Conservation (phyloP, 2,888 invertebrate genomes). For the Rhingia rostrata region DNA sequence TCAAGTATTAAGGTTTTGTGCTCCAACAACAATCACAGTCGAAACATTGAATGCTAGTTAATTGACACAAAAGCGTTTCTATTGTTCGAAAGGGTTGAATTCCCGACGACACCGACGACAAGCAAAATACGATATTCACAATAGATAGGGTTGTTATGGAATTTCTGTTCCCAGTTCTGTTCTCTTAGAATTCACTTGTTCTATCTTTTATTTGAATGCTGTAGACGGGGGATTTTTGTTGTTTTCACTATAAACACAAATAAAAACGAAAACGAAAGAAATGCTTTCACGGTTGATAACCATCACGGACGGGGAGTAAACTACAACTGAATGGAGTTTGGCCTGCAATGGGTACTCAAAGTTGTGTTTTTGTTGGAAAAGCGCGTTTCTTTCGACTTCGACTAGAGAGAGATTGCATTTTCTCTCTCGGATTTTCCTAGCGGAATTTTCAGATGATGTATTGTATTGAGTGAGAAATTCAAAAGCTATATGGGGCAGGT, state of each 20-base stretch:
- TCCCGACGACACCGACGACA: slow-evolving; percentile 38
- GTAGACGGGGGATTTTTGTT: slow-evolving; percentile 31
- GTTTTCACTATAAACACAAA: slow-evolving; percentile 56
- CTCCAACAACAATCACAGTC: slow-evolving; percentile 45
- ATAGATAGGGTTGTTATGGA: slow-evolving; percentile 53
- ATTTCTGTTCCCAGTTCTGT: slow-evolving; percentile 26
- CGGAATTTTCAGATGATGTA: slow-evolving; percentile 9
- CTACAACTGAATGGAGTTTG: slow-evolving; percentile 67
- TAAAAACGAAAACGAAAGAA: slow-evolving; percentile 58
- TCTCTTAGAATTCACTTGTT: slow-evolving; percentile 48
- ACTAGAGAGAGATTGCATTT: too few species aligned
- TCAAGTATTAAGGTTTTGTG: slow-evolving; percentile 8
- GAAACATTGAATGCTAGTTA: slow-evolving; percentile 59
- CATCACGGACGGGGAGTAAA: slow-evolving; percentile 68
- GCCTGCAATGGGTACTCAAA: slow-evolving; percentile 33
- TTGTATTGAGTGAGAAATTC: slow-evolving; percentile 23
- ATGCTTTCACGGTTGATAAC: slow-evolving; percentile 52
- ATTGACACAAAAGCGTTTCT: slow-evolving; percentile 68
- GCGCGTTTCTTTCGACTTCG: slow-evolving; percentile 10
- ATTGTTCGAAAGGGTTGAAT: slow-evolving; percentile 67
- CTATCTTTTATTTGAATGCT: background rate
- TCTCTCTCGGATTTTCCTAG: slow-evolving; percentile 13
- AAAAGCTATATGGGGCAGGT: slow-evolving; percentile 31
- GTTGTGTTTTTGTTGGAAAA: slow-evolving; percentile 48
- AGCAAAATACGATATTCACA: slow-evolving; percentile 36